Evolutionary conservation across 2,797 vertebrate genomes (phyloP).

Genomic region (Buphagus erythrorhynchus): DNA sequence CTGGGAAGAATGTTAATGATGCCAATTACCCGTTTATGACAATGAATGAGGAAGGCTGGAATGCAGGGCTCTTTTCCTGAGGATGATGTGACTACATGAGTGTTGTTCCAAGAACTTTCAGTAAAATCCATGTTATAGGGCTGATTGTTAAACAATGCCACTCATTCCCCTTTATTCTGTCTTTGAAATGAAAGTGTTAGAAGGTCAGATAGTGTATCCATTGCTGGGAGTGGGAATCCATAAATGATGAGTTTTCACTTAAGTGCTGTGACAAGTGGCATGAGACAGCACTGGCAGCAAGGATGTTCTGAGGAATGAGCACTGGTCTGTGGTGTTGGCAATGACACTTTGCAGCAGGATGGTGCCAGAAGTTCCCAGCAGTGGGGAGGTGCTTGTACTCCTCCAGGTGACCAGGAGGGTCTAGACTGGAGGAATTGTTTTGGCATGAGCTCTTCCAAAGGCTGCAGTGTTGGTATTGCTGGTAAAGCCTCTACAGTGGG

Average conservation of each 20-base stretch:
- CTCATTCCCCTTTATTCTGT: not conserved
- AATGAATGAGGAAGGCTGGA: not conserved
- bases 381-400: not conserved
- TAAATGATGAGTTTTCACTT: not conserved
- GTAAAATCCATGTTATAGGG: not conserved
- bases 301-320: not conserved
- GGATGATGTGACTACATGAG: not conserved
- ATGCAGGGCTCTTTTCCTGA: not conserved
- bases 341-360: not conserved
- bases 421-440: not conserved
- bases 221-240: too few relatives aligned
- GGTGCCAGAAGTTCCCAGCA: not conserved
- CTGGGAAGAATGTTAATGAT: conserved; percentile 5
- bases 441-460: not conserved
- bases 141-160: not conserved
- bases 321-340: not conserved
- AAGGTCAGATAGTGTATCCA: not conserved
- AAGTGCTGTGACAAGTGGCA: not conserved
- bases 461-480: not conserved
- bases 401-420: not conserved
- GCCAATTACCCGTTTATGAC: not conserved
- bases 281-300: not conserved
- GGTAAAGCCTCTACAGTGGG: not conserved
- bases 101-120: not conserved
- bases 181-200: not conserved